phyloP scores from a whole-genome alignment of 2,888 invertebrate genomes.

The Desoria tigrina region DNA sequence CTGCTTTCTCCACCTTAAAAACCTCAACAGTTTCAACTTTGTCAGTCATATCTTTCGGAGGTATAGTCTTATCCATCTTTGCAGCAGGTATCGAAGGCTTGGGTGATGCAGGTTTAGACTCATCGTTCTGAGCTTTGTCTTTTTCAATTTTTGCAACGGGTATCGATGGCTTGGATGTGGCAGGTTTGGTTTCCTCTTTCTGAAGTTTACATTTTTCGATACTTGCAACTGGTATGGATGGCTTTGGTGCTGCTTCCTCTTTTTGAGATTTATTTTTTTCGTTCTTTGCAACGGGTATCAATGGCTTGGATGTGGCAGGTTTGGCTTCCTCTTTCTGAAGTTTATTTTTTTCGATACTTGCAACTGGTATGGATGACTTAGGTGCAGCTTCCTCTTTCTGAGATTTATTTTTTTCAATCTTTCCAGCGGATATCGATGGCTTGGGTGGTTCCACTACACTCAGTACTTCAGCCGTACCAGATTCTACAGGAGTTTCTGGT shows the following conservation, averaged over 20 bases:
- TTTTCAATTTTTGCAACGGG: neutral
- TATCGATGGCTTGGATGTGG: neutral
- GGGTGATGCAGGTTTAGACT: too few species aligned
- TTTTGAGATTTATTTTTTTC: constrained; percentile 1
- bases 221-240: neutral
- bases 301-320: neutral
- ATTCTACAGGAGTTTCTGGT: neutral
- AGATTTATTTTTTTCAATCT: neutral
- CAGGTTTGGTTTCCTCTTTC: too few species aligned
- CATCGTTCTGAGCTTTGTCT: neutral
- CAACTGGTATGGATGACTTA: neutral
- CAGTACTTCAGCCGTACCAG: neutral
- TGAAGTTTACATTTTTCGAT: too few species aligned
- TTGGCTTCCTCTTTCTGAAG: too few species aligned
- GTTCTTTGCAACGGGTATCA: neutral
- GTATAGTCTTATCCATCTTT: too few species aligned
- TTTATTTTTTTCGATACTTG: too few species aligned
- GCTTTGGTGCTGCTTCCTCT: neutral
- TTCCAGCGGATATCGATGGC: neutral
- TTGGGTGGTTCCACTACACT: neutral
- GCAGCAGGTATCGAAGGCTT: neutral
- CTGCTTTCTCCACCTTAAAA: neutral
- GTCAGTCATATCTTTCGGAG: neutral
- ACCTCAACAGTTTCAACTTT: neutral
- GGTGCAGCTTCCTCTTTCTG: neutral